Percentiles rank a stretch among this genome's conserved stretches.
phyloP scores from a whole-genome alignment of 2,888 invertebrate species.

The Ormyrus pomaceus region DNA sequence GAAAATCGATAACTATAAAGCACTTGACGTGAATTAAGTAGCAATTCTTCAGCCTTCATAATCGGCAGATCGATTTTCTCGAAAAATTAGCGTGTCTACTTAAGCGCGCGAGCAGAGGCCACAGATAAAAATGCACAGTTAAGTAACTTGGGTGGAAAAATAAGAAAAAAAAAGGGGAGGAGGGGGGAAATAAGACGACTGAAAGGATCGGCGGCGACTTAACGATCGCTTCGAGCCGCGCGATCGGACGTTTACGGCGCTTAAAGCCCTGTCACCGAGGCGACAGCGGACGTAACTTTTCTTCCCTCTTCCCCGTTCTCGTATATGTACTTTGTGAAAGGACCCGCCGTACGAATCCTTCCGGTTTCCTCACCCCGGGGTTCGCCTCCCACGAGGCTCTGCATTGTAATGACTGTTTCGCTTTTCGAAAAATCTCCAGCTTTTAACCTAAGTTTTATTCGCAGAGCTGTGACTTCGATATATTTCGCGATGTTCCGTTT shows the following conservation, averaged over 20 bases:
- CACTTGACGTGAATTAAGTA: no score
- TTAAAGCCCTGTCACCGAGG: slow-evolving; percentile 25
- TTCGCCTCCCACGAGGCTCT: no score
- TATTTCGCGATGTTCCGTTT: no score
- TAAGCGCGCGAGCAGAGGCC: not conserved
- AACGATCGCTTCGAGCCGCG: slow-evolving; percentile 19
- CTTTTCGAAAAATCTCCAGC: no score
- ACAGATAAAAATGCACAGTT: slow-evolving; percentile 10
- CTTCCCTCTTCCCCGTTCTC: not conserved
- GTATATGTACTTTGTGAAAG: not conserved
- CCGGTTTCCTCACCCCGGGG: slow-evolving; percentile 2
- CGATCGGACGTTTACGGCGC: slow-evolving; percentile 31
- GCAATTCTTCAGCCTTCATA: no score
- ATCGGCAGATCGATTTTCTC: no score
- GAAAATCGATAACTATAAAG: no score
- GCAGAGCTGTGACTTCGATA: no score
- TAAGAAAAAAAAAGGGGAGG: not conserved
- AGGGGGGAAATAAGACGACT: not conserved
- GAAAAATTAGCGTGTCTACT: not conserved
- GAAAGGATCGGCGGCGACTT: slow-evolving; percentile 20
- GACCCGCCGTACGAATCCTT: slow-evolving; percentile 9
- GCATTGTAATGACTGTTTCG: no score
- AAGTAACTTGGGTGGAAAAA: not conserved
- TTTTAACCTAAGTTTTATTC: no score
- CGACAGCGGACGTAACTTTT: slow-evolving; percentile 21